phyloP scores from a whole-genome alignment of 1,140 invertebrate genomes.

The Fopius arisanus region DNA sequence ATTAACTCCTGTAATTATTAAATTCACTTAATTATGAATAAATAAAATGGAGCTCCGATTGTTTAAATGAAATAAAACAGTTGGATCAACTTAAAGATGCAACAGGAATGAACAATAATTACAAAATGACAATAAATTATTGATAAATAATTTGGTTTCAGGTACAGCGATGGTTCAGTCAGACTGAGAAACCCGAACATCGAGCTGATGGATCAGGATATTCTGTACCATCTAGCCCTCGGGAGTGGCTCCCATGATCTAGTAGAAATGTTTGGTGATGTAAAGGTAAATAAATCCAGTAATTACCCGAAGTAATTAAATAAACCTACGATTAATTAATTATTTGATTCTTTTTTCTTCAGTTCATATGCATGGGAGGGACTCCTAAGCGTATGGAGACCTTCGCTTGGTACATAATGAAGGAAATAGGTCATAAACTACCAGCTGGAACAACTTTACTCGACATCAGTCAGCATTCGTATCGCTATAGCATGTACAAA shows the following conservation, averaged over 20 bases:
- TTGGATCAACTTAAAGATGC: too few species aligned
- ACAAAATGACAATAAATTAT: not conserved
- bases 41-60: too few species aligned
- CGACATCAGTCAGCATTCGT: conserved; percentile 91
- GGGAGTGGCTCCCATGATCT: conserved; percentile 91
- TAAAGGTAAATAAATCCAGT: conserved; percentile 84
- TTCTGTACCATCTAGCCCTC: conserved; percentile 92
- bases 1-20: too few species aligned
- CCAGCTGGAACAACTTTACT: conserved; percentile 85
- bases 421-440: conserved; percentile 88
- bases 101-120: too few species aligned
- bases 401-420: conserved; percentile 91
- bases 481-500: conserved; percentile 97
- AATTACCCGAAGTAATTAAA: too few species aligned
- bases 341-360: conserved; percentile 47
- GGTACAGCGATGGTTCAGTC: conserved; percentile 83
- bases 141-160: conserved; percentile 46
- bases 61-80: too few species aligned
- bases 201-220: conserved; percentile 91
- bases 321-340: not conserved
- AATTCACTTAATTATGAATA: too few species aligned
- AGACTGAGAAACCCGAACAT: conserved; percentile 86
- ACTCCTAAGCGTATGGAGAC: conserved; percentile 93
- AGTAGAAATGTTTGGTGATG: conserved; percentile 94
- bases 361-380: conserved; percentile 99